phyloP scores from a whole-genome alignment of 1,140 invertebrate species.

The Psilanteris sp. region DNA sequence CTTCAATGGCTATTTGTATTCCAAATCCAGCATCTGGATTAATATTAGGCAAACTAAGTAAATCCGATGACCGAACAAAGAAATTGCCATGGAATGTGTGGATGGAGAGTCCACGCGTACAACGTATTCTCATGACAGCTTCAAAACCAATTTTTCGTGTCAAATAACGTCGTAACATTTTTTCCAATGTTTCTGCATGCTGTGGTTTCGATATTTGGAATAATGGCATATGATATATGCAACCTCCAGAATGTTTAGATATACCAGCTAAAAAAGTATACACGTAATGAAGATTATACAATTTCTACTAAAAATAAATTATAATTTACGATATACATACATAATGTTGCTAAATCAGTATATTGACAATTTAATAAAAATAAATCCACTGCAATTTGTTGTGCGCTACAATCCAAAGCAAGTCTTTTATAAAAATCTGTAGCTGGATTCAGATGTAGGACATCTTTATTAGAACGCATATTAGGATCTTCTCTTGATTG shows the following conservation, averaged over 20 bases:
- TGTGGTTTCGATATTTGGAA: constrained; percentile 88
- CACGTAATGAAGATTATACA: no score
- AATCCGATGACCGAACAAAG: constrained; percentile 98
- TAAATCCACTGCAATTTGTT: constrained; percentile 97
- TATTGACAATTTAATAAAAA: constrained; percentile 97
- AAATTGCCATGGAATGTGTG: constrained; percentile 99
- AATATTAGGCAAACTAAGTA: constrained; percentile 97
- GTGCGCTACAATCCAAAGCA: constrained; percentile 96
- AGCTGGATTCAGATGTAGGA: constrained; percentile 92
- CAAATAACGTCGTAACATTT: constrained; percentile 92
- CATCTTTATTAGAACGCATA: constrained; percentile 88
- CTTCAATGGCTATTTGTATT: constrained; percentile 98
- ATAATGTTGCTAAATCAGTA: constrained; percentile 95
- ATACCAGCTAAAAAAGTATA: constrained; percentile 90
- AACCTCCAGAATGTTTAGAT: constrained; percentile 97
- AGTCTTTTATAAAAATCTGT: constrained; percentile 99
- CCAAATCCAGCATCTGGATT: constrained; percentile 99
- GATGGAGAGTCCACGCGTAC: constrained; percentile 94
- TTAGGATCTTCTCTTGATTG: constrained; percentile 92
- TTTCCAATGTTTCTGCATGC: constrained; percentile 87
- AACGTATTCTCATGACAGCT: constrained; percentile 98
- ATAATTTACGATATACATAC: constrained; percentile 84
- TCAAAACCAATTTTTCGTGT: constrained; percentile 99
- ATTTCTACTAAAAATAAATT: no score
- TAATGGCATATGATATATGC: constrained; percentile 94